Conservation (phyloP, 2,797 vertebrate genomes). For the Pantherophis alleghaniensis region DNA sequence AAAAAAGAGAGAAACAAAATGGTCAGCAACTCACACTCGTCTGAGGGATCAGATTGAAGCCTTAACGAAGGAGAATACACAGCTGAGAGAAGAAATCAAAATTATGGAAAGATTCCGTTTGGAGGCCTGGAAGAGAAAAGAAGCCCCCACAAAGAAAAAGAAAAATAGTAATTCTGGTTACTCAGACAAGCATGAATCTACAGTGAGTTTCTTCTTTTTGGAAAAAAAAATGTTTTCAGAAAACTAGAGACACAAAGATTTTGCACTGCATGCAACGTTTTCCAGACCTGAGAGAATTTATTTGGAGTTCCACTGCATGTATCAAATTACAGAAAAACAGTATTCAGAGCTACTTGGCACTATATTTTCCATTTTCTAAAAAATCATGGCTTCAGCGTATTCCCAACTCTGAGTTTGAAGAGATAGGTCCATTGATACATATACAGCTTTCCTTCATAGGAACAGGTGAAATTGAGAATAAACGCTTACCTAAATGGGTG, state of each 20-base stretch:
- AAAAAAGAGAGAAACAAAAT: constrained; percentile 86
- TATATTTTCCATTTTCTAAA: not conserved
- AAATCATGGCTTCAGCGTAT: not conserved
- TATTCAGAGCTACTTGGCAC: not conserved
- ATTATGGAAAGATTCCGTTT: constrained; percentile 88
- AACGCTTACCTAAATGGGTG: not conserved
- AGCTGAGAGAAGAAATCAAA: constrained; percentile 84
- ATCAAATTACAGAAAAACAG: not conserved
- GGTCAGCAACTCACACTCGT: constrained; percentile 82
- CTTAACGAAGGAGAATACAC: constrained; percentile 81
- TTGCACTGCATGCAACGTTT: not conserved
- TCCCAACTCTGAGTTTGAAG: not conserved
- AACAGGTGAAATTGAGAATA: not conserved
- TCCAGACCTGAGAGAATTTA: not conserved
- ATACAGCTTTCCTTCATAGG: not conserved
- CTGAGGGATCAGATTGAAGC: constrained; percentile 86
- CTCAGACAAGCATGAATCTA: constrained; percentile 60
- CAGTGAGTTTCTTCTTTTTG: constrained; percentile 68
- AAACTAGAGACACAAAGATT: not conserved
- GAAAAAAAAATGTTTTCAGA: not conserved
- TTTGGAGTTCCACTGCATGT: not conserved
- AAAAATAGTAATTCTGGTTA: constrained; percentile 52
- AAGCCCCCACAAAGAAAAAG: constrained; percentile 63
- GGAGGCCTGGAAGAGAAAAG: constrained; percentile 81
- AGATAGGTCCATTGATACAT: not conserved